Conservation (phyloP, 2,797 vertebrate genomes). For the Fundulus diaphanus region DNA sequence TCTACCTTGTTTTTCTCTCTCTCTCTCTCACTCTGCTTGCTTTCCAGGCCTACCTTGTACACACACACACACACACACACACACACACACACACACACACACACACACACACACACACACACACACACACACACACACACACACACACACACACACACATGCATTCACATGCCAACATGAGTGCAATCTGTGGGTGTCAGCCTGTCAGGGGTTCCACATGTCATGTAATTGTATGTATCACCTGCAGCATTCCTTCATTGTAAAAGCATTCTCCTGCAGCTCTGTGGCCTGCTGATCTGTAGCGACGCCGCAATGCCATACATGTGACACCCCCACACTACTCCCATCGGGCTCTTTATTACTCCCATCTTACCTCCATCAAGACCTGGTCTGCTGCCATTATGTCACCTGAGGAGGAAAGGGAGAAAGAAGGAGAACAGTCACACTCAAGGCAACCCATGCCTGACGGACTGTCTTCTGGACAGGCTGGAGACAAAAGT, state of each 20-base stretch:
- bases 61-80: conserved; percentile 6
- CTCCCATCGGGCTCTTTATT: conserved; percentile 75
- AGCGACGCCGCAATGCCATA: conserved; percentile 65
- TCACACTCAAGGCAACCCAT: conserved; percentile 72
- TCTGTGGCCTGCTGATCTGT: conserved; percentile 65
- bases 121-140: conserved; percentile 15
- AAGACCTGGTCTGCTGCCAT: conserved; percentile 71
- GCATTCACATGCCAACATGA: conserved; percentile 39
- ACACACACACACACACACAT: conserved; percentile 3
- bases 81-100: conserved; percentile 15
- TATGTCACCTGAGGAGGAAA: conserved; percentile 72
- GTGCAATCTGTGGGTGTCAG: conserved; percentile 73
- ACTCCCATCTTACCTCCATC: conserved; percentile 74
- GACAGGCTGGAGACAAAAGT: conserved; percentile 63
- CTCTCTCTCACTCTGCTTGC: conserved; percentile 7
- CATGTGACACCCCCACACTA: conserved; percentile 66
- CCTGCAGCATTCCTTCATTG: conserved; percentile 82
- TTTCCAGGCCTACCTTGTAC: conserved; percentile 10
- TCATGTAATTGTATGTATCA: conserved; percentile 82
- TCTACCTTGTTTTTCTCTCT: conserved; percentile 8
- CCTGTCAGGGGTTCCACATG: conserved; percentile 80
- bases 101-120: conserved; percentile 11
- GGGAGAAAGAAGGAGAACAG: conserved; percentile 72
- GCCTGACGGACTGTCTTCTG: conserved; percentile 65
- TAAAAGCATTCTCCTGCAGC: conserved; percentile 78